Base-by-base conservation (phyloP, 2,888 invertebrate species). In the Ophonus ardosiacus region DNA sequence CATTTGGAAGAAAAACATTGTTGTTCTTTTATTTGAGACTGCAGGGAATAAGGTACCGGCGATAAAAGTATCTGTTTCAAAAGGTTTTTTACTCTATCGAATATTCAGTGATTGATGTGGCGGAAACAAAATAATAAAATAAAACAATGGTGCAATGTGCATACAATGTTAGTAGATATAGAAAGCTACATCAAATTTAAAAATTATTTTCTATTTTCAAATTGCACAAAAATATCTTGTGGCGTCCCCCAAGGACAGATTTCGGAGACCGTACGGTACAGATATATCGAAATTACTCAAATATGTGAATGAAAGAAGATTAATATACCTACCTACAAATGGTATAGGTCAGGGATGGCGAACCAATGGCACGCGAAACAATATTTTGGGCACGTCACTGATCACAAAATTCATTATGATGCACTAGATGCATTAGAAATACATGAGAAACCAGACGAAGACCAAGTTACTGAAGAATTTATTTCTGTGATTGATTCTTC, bases 1-100 rank as follows among this genome's bases (percentile, higher is more conserved):
- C 68, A 68, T 68, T 68, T 68, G 40, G 68, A 68, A 68, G 31
- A 68, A 68, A 65, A 68, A 68, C 68, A 68, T 68, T 68, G 7
- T 40, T 68, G 0, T 40, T 68, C 38, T 68, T 68, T 31, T 40
- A 68, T 68, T 43, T 74, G 43, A 13, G 1, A 15, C 17, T 38
- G 18, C 18, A 43, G 13, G 71, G 43, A 74, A 43, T 74, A 74
- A 68, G 38, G 38, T 68, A 4, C 38, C 24, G 7, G 63, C 21
- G 13, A 59, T 15, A 59, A 59, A 59, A 68, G 68, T 68, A 38
- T 68, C 68, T 68, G 38, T 38, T 68, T 38, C 68, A 38, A 6
- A 38, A 68, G 13, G 15, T 59, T 59, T 59, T 59, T 17, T 59
- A 59, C 63, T 2, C 15, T 18, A 63, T 63, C 24, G 21, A 63